Base-by-base conservation (phyloP, 2,797 vertebrate genomes). In the Scomberomorus guttatus region DNA sequence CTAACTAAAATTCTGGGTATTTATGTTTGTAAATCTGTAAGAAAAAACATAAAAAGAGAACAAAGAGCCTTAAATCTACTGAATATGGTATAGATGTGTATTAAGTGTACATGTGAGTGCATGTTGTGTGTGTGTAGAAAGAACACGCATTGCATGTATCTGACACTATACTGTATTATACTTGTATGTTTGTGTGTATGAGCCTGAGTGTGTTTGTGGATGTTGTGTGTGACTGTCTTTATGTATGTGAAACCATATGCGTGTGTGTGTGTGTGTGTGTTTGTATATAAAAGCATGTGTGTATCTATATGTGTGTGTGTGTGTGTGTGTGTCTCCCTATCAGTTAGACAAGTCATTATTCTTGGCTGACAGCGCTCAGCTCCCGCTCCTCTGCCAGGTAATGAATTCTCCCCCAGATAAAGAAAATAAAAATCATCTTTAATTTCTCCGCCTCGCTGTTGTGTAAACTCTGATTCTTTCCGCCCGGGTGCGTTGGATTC, bases 391-490 rank as follows among this genome's bases (percentile, higher is more conserved):
- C 85, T 88, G 85, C 92, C 89, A 92, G 92, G 93, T 93, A 92
- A 95, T 95, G 91, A 93, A 94, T 93, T 93, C 89, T 90, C 85
- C 77, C 75, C 74, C 90, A 93, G 95, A 95, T 95, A 90, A 95
- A 95, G 93, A 92, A 94, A 94, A 90, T 93, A 94, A 94, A 94
- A 94, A 86, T 92, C 92, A 92, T 94, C 91, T 93, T 94, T 95
- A 94, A 95, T 95, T 95, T 92, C 90, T 90, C 88, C 83, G 72
- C 91, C 90, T 91, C 83, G 84, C 80, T 78, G 89, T 91, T 93
- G 92, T 94, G 93, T 92, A 94, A 94, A 94, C 87, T 92, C 86
- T 79, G 72, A 72, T 85, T 87, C 78, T 90, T 74, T 87, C 71
- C 63, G 56, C 76, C 37, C 24, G 15, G 69, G 62, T 63, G 76